Evolutionary conservation across 2,113 vertebrate genomes (phyloP).

Genomic region (Istiophorus platypterus): DNA sequence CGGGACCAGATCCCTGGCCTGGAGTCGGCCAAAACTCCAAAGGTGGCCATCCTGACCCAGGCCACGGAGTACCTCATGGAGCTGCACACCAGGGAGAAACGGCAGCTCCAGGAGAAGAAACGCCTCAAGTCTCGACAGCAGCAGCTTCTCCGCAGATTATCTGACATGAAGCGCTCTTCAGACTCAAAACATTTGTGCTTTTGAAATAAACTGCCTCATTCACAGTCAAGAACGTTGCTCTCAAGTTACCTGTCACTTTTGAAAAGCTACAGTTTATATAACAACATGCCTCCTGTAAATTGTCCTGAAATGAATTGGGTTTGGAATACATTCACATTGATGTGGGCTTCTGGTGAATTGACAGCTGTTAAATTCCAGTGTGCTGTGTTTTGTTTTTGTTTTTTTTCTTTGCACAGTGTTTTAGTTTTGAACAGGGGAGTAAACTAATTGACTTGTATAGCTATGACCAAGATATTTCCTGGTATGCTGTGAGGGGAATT

Average conservation of each 20-base stretch:
- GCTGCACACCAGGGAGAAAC: conserved; percentile 86
- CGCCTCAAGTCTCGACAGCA: conserved; percentile 86
- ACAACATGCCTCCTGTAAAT: conserved; percentile 69
- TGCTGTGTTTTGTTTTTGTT: conserved; percentile 20
- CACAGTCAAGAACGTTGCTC: conserved; percentile 36
- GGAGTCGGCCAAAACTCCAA: conserved; percentile 90
- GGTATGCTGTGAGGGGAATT: conserved; percentile 38
- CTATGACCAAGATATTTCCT: conserved; percentile 42
- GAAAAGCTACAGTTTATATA: conserved; percentile 41
- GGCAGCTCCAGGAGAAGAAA: conserved; percentile 89
- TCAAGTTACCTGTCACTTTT: conserved; percentile 51
- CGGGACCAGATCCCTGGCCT: conserved; percentile 92
- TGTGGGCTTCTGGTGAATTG: conserved; percentile 49
- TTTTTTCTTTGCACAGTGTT: conserved; percentile 59
- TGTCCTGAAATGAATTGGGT: conserved; percentile 42
- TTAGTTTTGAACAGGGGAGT: conserved; percentile 17
- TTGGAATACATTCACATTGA: conserved; percentile 29
- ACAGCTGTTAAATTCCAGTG: conserved; percentile 34
- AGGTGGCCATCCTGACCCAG: conserved; percentile 95
- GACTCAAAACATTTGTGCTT: background rate
- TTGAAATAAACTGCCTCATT: conserved; percentile 49
- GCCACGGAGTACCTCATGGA: conserved; percentile 91
- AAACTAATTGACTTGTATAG: conserved; percentile 27
- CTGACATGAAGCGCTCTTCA: conserved; percentile 89
- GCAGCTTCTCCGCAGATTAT: conserved; percentile 89